Evolutionary conservation across 2,113 vertebrate species (phyloP).

Genomic region (Orthonyx spaldingii): DNA sequence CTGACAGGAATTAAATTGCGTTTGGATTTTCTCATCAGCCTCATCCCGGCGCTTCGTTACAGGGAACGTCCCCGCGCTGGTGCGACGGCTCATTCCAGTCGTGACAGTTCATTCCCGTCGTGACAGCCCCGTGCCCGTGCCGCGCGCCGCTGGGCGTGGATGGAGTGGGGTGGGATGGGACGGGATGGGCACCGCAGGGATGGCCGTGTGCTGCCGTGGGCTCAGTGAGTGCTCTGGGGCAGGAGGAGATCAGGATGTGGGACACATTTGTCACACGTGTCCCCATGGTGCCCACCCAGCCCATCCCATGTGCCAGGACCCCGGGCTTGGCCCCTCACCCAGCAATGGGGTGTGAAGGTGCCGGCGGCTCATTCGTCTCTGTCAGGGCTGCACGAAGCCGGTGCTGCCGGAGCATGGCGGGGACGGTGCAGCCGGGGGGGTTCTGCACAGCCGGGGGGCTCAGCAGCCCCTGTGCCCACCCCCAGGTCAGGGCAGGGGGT

Average conservation of each 20-base stretch:
- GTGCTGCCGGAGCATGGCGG: not conserved
- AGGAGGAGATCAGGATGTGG: fast-evolving
- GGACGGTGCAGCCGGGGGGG: fast-evolving
- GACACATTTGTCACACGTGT: fast-evolving
- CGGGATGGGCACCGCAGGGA: not conserved
- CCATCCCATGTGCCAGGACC: not conserved
- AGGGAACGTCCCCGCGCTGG: conserved; percentile 73
- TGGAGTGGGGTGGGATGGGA: not conserved
- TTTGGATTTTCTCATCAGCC: conserved; percentile 89
- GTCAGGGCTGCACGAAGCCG: not conserved
- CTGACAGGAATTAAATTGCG: conserved; percentile 86
- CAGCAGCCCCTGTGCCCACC: not conserved
- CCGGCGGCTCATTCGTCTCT: not conserved
- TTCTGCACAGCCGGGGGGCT: not conserved
- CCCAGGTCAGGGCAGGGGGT: not conserved
- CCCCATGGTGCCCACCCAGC: not conserved
- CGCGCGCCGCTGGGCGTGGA: fast-evolving
- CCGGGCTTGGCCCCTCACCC: not conserved
- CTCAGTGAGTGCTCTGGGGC: too few relatives aligned
- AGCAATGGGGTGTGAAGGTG: not conserved
- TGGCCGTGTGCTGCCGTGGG: fast-evolving
- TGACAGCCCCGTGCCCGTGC: conserved; percentile 60
- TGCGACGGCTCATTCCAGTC: conserved; percentile 75
- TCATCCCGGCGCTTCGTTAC: conserved; percentile 81
- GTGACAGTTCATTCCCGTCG: conserved; percentile 77